These are phyloP conservation scores for Chirona hameri DNA, from an alignment of 2,888 invertebrate genomes.

Conservation along the genomic window DNA sequence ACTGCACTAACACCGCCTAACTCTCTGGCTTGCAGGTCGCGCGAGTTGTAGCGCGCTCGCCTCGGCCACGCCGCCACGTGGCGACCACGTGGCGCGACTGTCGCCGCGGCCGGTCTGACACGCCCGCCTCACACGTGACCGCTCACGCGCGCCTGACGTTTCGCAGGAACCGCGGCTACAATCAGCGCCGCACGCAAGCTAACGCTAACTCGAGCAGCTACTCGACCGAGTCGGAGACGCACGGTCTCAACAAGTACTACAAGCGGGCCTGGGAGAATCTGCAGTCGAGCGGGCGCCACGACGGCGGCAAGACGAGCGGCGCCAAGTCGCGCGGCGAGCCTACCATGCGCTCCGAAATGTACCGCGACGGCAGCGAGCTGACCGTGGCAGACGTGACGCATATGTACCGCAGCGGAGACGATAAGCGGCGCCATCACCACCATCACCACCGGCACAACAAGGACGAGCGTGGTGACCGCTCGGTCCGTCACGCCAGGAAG, in stretches of 20 bases:
- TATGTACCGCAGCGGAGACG: conserved; percentile 50
- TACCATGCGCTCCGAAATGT: conserved; percentile 43
- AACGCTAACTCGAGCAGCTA: conserved; percentile 80
- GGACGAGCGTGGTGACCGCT: conserved; percentile 28
- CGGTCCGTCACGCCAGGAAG: neutral
- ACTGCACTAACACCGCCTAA: conserved; percentile 24
- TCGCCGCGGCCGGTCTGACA: neutral
- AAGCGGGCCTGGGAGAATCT: conserved; percentile 91
- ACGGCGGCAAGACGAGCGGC: conserved; percentile 45
- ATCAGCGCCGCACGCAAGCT: conserved; percentile 83
- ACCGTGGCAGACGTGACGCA: conserved; percentile 47
- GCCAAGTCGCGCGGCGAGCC: conserved; percentile 48
- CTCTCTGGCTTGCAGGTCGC: conserved; percentile 39
- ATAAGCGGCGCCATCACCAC: conserved; percentile 69
- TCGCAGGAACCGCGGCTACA: conserved; percentile 59
- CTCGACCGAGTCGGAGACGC: conserved; percentile 79
- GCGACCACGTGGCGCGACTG: neutral
- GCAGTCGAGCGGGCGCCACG: conserved; percentile 49
- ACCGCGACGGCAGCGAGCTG: conserved; percentile 47
- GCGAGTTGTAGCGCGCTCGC: conserved; percentile 37
- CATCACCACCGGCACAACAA: conserved; percentile 61
- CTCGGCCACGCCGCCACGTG: neutral
- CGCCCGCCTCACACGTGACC: neutral
- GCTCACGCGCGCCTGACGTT: conserved; percentile 23
- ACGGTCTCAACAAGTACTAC: conserved; percentile 80